Percentiles rank a stretch among this genome's conserved stretches.
These are phyloP conservation scores for Chrysolina oricalcia DNA, from an alignment of 2,888 invertebrate species.

Conservation along the genomic window DNA sequence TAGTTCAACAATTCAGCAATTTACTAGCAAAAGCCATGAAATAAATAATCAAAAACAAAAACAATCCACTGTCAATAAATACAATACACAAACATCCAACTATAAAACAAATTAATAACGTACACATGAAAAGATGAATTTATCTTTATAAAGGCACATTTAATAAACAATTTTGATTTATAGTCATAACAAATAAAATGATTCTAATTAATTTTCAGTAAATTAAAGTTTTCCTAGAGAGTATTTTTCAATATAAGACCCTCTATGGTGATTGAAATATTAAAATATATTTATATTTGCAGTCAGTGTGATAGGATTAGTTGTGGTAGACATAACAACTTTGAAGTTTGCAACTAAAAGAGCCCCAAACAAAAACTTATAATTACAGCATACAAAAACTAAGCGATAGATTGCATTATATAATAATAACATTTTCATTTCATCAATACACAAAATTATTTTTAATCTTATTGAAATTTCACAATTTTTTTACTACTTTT, in stretches of 20 bases:
- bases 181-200: background rate
- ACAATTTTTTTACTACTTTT: too few relatives aligned
- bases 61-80: slow-evolving; percentile 26
- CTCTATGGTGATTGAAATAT: background rate
- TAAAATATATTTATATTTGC: background rate
- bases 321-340: too few relatives aligned
- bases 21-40: slow-evolving; percentile 27
- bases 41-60: slow-evolving; percentile 39
- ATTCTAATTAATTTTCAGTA: background rate
- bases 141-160: slow-evolving; percentile 7
- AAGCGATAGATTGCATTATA: too few relatives aligned
- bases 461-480: too few relatives aligned
- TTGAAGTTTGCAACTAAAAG: too few relatives aligned
- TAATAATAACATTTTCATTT: too few relatives aligned
- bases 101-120: background rate
- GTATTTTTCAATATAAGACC: background rate
- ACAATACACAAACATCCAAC: background rate
- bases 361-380: too few relatives aligned
- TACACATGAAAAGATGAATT: background rate
- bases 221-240: slow-evolving; percentile 1
- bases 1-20: slow-evolving; percentile 28
- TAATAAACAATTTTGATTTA: slow-evolving; percentile 17
- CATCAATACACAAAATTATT: too few relatives aligned
- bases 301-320: too few relatives aligned
- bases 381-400: too few relatives aligned